Percentiles rank a stretch among this genome's conserved stretches.
These are phyloP conservation scores for Acleris cristana DNA, from an alignment of 2,888 invertebrate species.

Conservation along the genomic window DNA sequence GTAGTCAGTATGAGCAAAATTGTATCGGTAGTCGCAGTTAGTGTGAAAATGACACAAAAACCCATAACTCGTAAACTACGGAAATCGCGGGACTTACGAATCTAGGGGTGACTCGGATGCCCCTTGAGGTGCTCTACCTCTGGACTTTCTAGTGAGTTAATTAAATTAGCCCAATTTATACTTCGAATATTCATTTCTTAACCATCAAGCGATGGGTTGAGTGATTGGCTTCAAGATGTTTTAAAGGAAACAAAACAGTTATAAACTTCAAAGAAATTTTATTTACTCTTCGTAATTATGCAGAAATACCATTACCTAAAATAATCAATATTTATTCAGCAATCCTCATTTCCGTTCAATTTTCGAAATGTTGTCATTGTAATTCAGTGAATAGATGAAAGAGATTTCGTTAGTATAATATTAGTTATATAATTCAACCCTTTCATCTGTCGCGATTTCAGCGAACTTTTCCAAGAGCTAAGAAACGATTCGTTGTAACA, in stretches of 20 bases:
- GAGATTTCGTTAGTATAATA: neutral
- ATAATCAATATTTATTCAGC: slow-evolving; percentile 30
- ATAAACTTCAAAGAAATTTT: slow-evolving; percentile 27
- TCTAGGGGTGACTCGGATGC: too few relatives aligned
- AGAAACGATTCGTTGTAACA: slow-evolving; percentile 21
- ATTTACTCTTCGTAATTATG: slow-evolving; percentile 20
- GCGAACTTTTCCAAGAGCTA: slow-evolving; percentile 18
- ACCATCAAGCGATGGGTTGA: slow-evolving; percentile 3
- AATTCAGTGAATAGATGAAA: slow-evolving; percentile 24
- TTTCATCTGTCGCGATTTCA: slow-evolving; percentile 22
- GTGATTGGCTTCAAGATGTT: slow-evolving; percentile 1
- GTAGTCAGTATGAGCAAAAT: too few relatives aligned
- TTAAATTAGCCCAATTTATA: neutral
- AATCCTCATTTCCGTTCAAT: slow-evolving; percentile 19
- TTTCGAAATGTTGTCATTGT: slow-evolving; percentile 19
- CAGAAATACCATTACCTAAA: neutral
- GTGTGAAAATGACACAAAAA: too few relatives aligned
- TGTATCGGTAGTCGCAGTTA: too few relatives aligned
- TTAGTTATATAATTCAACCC: slow-evolving; percentile 8
- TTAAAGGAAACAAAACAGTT: slow-evolving; percentile 15
- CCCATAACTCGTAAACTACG: too few relatives aligned
- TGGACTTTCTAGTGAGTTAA: neutral
- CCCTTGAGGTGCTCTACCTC: too few relatives aligned
- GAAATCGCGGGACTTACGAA: too few relatives aligned
- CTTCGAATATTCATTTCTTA: slow-evolving; percentile 7